phyloP scores from a whole-genome alignment of 2,113 vertebrate genomes.

The Hoplias malabaricus region DNA sequence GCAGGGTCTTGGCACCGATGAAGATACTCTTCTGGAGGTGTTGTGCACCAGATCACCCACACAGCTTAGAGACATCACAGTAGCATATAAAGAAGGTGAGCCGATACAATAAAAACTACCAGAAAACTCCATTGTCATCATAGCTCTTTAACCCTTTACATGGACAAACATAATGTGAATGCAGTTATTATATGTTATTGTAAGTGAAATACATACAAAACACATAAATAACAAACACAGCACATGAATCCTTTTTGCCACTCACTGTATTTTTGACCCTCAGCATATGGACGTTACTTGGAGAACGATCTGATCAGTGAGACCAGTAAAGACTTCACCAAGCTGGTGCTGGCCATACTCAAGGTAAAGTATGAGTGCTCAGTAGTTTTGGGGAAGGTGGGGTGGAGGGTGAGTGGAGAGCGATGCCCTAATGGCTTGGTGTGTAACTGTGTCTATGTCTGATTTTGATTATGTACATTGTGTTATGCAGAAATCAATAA shows the following conservation, averaged over 20 bases:
- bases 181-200: not conserved
- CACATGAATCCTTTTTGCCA: not conserved
- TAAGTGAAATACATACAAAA: not conserved
- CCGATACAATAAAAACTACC: not conserved
- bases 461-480: no score
- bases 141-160: not conserved
- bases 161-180: not conserved
- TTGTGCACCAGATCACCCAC: constrained; percentile 76
- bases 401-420: no score
- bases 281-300: constrained; percentile 51
- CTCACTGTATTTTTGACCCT: not conserved
- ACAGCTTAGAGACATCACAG: constrained; percentile 78
- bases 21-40: constrained; percentile 80
- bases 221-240: no score
- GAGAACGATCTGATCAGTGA: constrained; percentile 56
- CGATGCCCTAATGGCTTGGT: no score
- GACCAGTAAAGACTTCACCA: constrained; percentile 56
- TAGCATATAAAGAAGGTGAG: constrained; percentile 74
- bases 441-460: no score
- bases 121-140: no score
- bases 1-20: constrained; percentile 82
- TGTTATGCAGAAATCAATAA: no score
- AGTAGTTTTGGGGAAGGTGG: no score
- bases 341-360: constrained; percentile 47
- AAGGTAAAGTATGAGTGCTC: constrained; percentile 34